Evolutionary conservation across 2,888 invertebrate genomes (phyloP).

Genomic region (Saturnia pavonia): DNA sequence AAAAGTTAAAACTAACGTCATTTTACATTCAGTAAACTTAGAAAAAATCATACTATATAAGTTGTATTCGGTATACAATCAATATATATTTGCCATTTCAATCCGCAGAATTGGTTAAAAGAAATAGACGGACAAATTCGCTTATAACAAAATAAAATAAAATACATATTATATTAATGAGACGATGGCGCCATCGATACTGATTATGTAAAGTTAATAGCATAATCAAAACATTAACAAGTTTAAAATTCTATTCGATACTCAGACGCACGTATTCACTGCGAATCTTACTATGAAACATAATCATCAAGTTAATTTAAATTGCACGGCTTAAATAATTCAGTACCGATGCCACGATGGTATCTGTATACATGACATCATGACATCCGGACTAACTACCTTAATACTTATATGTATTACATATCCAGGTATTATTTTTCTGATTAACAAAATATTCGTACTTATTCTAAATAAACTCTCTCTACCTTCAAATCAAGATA

Average conservation of each 20-base stretch:
- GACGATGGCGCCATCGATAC: background rate
- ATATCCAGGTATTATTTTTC: background rate
- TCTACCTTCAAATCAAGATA: too few relatives aligned
- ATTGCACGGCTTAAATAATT: conserved; percentile 2
- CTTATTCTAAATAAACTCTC: too few relatives aligned
- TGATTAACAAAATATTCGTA: too few relatives aligned
- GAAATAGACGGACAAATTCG: background rate
- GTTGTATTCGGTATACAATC: too few relatives aligned
- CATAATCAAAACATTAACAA: conserved; percentile 13
- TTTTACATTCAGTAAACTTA: too few relatives aligned
- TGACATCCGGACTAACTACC: background rate
- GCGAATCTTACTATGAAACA: conserved; percentile 5
- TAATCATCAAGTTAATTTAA: conserved; percentile 14
- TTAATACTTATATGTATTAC: background rate
- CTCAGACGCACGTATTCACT: conserved; percentile 10
- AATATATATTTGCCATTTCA: background rate
- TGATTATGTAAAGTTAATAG: conserved; percentile 16
- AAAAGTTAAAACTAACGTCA: too few relatives aligned
- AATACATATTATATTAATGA: background rate
- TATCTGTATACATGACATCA: background rate
- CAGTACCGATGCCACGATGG: background rate
- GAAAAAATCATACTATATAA: too few relatives aligned
- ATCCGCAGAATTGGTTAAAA: background rate
- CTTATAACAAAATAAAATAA: background rate
- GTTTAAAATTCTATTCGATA: conserved; percentile 14